Base-by-base conservation (phyloP, 2,113 vertebrate genomes). In the Hemiprocne comata region DNA sequence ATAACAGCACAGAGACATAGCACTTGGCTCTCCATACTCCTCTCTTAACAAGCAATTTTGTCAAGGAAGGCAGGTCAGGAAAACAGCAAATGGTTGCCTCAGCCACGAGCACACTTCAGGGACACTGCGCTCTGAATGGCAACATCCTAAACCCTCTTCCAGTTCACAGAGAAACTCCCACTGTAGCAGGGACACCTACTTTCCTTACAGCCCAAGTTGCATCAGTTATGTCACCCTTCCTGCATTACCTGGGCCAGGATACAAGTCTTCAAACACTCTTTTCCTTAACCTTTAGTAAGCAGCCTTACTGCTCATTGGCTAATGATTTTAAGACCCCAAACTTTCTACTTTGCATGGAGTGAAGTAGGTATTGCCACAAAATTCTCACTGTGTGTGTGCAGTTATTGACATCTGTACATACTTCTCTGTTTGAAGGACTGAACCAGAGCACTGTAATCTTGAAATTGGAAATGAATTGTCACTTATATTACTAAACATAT, bases 81-180 rank as follows among this genome's bases (percentile, higher is more conserved):
- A 69, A 84, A 44, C 5, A 29, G 6, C 0, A 1, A 23, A 26
- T 51, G 6, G 1, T 44, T 82, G 10, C 19, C 42, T 62, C 2
- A 11, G 21, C 9, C 62, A 40, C 5, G 25, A 7, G 8, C 34
- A 67, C 3, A 16, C 7, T 44, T 38, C 48, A 61, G 23, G 7
- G 18, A 14, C 17, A 53, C 38, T 71, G 2, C 31, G 13, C 18
- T 48, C 51, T 66, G n/a, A 21, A 28, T 9, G 6, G 4, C 70
- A 46, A 28, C 24, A 38, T 72, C 10, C 10, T 60, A 67, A 85
- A 76, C 15, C 18, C 14, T 65, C 54, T 51, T 74, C 7, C 29
- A 82, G 33, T 33, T 67, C 66, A 50, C 48, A 62, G 29, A 44
- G 26, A 44, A 80, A 8, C 6, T 83, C 28, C 11, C 21, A 60